Percentiles rank a stretch among this genome's conserved stretches.
These are phyloP conservation scores for Cervus canadensis DNA, from an alignment of 2,113 vertebrate species.

Conservation along the genomic window DNA sequence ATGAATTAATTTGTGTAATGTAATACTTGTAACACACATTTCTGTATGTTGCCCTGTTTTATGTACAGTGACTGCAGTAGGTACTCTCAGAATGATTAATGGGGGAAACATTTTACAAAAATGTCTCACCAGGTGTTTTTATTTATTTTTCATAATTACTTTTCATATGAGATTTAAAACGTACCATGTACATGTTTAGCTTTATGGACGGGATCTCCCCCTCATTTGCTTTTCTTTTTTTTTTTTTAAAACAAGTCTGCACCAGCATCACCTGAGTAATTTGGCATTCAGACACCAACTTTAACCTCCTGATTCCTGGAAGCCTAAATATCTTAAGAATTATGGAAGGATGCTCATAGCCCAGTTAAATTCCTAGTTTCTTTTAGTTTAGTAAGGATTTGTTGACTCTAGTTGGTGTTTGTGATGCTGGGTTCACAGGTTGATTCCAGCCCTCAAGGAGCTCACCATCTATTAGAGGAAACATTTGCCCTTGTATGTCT, in stretches of 20 bases:
- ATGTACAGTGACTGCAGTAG: neutral
- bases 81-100: neutral
- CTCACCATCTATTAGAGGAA: neutral
- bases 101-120: neutral
- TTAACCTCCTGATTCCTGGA: neutral
- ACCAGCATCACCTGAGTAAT: neutral
- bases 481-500: neutral
- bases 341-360: neutral
- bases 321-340: neutral
- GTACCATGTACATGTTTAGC: neutral
- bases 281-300: neutral
- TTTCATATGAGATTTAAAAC: neutral
- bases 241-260: neutral
- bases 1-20: neutral
- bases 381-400: constrained; percentile 11
- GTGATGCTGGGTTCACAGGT: neutral
- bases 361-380: neutral
- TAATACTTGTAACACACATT: neutral
- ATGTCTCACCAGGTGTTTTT: neutral
- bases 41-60: neutral
- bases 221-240: neutral
- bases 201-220: neutral
- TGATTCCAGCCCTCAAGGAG: neutral
- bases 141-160: neutral
- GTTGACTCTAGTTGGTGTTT: neutral